Percentiles rank a stretch among this genome's conserved stretches.
These are phyloP conservation scores for Mesochorus sp. DNA, from an alignment of 2,888 invertebrate genomes.

Conservation along the genomic window DNA sequence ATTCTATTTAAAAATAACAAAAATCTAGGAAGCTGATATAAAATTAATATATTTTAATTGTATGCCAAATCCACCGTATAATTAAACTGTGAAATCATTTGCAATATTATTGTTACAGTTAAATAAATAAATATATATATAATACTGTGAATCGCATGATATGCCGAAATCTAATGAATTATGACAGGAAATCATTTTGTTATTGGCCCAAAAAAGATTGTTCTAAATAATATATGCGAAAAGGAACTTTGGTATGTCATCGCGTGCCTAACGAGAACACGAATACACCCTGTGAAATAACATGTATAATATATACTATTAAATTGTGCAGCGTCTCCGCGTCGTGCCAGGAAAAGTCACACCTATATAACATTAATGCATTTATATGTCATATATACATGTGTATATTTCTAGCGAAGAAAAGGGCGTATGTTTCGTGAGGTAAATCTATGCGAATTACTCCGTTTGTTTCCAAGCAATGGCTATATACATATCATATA, in stretches of 20 bases:
- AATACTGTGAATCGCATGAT: no score
- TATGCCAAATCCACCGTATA: no score
- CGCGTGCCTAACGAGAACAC: slow-evolving; percentile 11
- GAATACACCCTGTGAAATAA: neutral
- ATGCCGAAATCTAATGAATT: no score
- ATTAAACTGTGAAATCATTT: no score
- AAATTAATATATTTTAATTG: no score
- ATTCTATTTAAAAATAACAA: no score
- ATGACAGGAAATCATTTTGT: slow-evolving; percentile 1
- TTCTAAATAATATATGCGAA: neutral
- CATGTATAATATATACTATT: slow-evolving; percentile 16
- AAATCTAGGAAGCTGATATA: no score
- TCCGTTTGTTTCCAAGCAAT: neutral
- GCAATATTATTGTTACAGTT: no score
- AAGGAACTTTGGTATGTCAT: slow-evolving; percentile 1
- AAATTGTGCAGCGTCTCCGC: slow-evolving; percentile 13
- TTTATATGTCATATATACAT: neutral
- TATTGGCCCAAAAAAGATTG: slow-evolving; percentile 19
- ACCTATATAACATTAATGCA: neutral
- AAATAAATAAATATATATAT: no score
- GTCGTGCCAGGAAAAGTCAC: no score
- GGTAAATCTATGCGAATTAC: neutral
- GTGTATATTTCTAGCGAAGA: neutral
- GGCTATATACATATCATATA: neutral
- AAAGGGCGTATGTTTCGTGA: neutral